A percentile compares a stretch with the other conserved stretches of the same genome.
Conservation (phyloP, 1,140 invertebrate genomes). For the Cecropterus lyciades region DNA sequence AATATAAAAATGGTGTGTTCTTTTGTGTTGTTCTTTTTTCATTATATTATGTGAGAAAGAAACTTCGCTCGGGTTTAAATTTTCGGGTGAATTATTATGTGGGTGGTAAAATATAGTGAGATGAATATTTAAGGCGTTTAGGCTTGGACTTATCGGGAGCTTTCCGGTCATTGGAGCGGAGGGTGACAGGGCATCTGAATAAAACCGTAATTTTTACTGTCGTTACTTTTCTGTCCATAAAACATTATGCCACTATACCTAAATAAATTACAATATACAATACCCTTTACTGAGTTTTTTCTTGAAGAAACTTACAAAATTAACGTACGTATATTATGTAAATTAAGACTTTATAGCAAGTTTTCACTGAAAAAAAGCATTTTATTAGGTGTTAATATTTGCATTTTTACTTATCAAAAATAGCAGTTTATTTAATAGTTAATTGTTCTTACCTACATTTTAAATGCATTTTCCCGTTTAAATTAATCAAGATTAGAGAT, state of each 20-base stretch:
- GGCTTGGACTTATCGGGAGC: constrained; percentile 63
- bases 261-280: background rate
- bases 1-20: background rate
- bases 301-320: too few species aligned
- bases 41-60: constrained; percentile 4
- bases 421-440: too few species aligned
- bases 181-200: constrained; percentile 46
- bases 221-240: constrained; percentile 38
- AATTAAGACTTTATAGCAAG: too few species aligned
- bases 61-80: constrained; percentile 37
- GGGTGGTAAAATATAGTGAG: constrained; percentile 31
- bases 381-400: too few species aligned
- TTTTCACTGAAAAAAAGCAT: too few species aligned
- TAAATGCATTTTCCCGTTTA: too few species aligned
- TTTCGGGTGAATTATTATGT: constrained; percentile 31
- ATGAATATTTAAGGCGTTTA: constrained; percentile 52
- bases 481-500: too few species aligned
- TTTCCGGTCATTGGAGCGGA: constrained; percentile 68
- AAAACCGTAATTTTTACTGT: constrained; percentile 51
- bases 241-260: constrained; percentile 15
- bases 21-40: constrained; percentile 1
- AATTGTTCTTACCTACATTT: too few species aligned
- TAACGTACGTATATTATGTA: too few species aligned
- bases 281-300: background rate
- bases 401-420: too few species aligned